Base-by-base conservation (phyloP, 2,888 invertebrate species). In the Lymantria monacha region DNA sequence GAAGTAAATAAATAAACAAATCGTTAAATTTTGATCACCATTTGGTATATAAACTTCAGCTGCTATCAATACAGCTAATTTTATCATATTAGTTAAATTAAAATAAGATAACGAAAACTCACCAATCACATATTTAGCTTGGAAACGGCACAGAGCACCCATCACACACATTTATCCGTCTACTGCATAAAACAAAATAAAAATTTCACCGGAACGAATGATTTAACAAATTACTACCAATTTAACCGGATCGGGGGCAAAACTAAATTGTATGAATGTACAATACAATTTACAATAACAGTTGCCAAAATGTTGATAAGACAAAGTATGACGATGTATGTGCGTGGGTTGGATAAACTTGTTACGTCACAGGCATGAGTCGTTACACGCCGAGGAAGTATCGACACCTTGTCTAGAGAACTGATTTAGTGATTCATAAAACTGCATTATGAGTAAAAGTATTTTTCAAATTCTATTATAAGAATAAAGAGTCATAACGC, bases 91-190 rank as follows among this genome's bases (percentile, higher is more conserved):
- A 22, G 22, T 22, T 22, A 22, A 22, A 22, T 30, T 15, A 9
- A 30, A 36, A 11, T 33, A n/a, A 7, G 12, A 45, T 37, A 15
- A 22, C 22, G 5, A 22, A 30, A 60, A 51, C 90, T 90, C 73
- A 90, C 90, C 83, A 64, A 89, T 81, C 56, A 85, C 84, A 70
- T 87, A 87, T 76, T 84, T 90, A 60, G 90, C 90, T 66, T 90
- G 90, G 64, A 87, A 87, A 51, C 87, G 86, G 70, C 90, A 91
- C 68, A 91, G 70, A 60, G 83, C 87, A 61, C 90, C 89, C 83
- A 89, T 88, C 67, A 88, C 85, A 87, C 88, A 89, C 88, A 88
- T 86, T 45, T 56, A 58, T 55, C 57, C 45, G 44, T 51, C 46
- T 53, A 54, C 31, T 46, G 51, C 55, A 54, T 57, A 44, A 49